Evolutionary conservation across 2,888 invertebrate genomes (phyloP).

Genomic region (Arrhopalites spinosus): DNA sequence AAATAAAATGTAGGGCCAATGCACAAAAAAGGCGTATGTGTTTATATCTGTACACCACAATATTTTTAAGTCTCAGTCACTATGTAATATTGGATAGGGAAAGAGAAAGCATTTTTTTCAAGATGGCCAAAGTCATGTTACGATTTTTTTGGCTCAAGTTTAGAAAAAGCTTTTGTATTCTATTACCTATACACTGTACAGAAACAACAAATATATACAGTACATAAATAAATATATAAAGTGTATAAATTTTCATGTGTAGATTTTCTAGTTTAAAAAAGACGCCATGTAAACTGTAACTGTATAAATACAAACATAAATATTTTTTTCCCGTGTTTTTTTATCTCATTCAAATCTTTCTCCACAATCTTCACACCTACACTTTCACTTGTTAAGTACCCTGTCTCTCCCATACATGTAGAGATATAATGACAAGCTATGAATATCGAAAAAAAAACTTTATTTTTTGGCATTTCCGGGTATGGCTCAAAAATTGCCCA

Average conservation of each 20-base stretch:
- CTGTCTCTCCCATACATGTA: too few relatives aligned
- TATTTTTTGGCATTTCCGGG: too few relatives aligned
- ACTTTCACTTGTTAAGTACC: too few relatives aligned
- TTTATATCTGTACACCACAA: too few relatives aligned
- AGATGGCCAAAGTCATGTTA: neutral
- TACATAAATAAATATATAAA: too few relatives aligned
- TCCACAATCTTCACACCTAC: neutral
- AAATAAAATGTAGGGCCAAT: too few relatives aligned
- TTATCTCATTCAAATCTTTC: neutral
- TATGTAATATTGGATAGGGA: neutral
- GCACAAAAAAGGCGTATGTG: too few relatives aligned
- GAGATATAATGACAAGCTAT: too few relatives aligned
- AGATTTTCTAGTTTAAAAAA: neutral
- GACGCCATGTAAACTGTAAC: constrained; percentile 1
- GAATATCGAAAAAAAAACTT: too few relatives aligned
- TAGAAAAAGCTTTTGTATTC: neutral
- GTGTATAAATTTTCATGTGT: too few relatives aligned
- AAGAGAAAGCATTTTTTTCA: neutral
- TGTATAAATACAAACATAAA: neutral
- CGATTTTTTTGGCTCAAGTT: neutral
- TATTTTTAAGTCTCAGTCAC: too few relatives aligned
- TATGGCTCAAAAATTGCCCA: too few relatives aligned
- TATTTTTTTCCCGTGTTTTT: neutral
- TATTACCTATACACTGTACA: neutral
- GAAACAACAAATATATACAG: neutral